Evolutionary conservation across 2,113 vertebrate species (phyloP), one percentile per base, ranked within the genome.

Genomic region (Elephantulus edwardii): DNA sequence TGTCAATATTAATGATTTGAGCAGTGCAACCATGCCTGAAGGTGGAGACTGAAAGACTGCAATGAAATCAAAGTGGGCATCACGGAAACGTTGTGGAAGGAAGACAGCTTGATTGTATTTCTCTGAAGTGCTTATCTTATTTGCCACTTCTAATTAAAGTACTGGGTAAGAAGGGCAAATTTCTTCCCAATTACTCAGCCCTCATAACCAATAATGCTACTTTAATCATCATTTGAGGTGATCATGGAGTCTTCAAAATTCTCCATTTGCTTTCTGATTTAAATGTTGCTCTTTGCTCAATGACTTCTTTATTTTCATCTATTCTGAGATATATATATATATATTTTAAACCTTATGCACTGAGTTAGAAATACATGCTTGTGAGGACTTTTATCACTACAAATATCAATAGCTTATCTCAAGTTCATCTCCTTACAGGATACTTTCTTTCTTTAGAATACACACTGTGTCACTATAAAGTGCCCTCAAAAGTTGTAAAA

Each of bases 1-100:
- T 50, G 38, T 74, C 90, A 70, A 89, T 91, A 87, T 77, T 87
- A 92, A 91, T n/a, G 60, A 89, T 80, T 30, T 84, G 52, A 81
- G n/a, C n/a, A 86, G n/a, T 9, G 72, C 82, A 94, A 58, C 22
- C 48, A 80, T 76, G 52, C 26, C 28, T 89, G 1, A 60, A 52
- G 40, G 26, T 72, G 0, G 50, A 93, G 58, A 83, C 50, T 48
- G 14, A 83, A 20, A 83, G 30, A 64, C 8, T 42, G 62, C 2
- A 11, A 62, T 84, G 13, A 92, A 87, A 89, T 87, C 84, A 79
- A 80, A 93, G 71, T 35, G 24, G 76, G 33, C 28, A 90, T 48
- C 68, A 87, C 10, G 24, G 84, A 86, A 86, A 40, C 3, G 71
- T 80, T 83, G 64, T 0, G 0, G 71, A 88, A 89, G 42, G 46